Evolutionary conservation across 2,113 vertebrate genomes (phyloP), one percentile per base, ranked within the genome.

Genomic region (Cariama cristata): DNA sequence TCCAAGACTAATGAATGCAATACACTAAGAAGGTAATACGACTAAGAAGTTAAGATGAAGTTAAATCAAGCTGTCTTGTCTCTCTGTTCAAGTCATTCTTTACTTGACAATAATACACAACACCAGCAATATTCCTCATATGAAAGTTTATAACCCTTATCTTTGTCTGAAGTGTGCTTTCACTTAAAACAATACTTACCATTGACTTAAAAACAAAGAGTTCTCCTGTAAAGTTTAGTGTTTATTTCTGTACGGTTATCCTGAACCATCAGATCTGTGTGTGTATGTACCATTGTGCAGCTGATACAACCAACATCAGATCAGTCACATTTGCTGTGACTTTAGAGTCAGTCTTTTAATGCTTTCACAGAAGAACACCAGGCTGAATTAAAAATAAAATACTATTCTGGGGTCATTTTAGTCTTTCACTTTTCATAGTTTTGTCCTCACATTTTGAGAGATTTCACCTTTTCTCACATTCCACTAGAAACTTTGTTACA

Each of bases 401-500:
- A 27, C 4, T 42, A 16, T 32, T 72, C 52, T 11, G 12, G 30
- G 52, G 35, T 93, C 21, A 52, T 75, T 75, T 85, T 52, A 59
- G 56, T 85, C 69, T 87, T 81, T 85, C 40, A 91, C 38, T 32
- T 79, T 35, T 40, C 22, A n/a, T 5, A 60, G 33, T 30, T 64
- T 74, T 67, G 32, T 53, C 47, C 47, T 69, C 5, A 2, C 2
- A 9, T 79, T 64, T 90, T 66, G 12, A 13, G 53, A 85, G 52
- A n/a, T 90, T 94, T 81, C 64, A 79, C 45, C 74, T 94, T 86
- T 88, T 64, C n/a, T 91, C 52, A 59, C 49, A 80, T 79, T 89
- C 19, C 17, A 38, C 15, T 35, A 72, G 33, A 60, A 89, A 60
- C 67, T 60, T 30, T 32, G 21, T 44, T 90, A 56, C 7, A 13